A percentile compares a stretch with the other conserved stretches of the same genome.
Conservation (phyloP, 2,888 invertebrate genomes). For the Phaedon cochleariae region DNA sequence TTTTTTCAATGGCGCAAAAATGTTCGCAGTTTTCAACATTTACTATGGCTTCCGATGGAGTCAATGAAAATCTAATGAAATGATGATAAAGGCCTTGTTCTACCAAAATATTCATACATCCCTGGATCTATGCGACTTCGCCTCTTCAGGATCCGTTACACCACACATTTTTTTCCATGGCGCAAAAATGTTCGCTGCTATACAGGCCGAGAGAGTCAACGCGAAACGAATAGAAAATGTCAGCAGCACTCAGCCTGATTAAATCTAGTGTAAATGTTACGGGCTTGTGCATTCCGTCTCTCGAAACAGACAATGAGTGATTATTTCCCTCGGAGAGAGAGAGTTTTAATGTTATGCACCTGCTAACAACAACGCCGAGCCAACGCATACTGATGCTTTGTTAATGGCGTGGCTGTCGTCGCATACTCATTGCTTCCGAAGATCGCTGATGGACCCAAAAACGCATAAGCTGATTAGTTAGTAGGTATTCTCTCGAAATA, state of each 20-base stretch:
- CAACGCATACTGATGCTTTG: slow-evolving; percentile 21
- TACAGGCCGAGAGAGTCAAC: not conserved
- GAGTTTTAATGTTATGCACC: slow-evolving; percentile 37
- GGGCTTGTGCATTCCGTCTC: slow-evolving; percentile 27
- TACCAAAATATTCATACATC: too few relatives aligned
- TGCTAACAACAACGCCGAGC: slow-evolving; percentile 31
- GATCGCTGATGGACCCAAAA: slow-evolving; percentile 11
- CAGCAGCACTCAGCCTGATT: slow-evolving; percentile 34
- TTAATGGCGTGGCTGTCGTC: too few relatives aligned
- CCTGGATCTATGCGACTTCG: too few relatives aligned
- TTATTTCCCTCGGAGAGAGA: slow-evolving; percentile 28
- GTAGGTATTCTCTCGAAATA: too few relatives aligned
- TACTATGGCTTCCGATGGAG: too few relatives aligned
- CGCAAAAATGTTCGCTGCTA: not conserved
- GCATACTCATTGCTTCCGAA: not conserved
- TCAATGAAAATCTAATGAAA: too few relatives aligned
- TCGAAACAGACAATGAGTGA: slow-evolving; percentile 37
- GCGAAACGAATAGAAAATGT: slow-evolving; percentile 23
- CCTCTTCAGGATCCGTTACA: too few relatives aligned
- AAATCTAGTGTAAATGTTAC: slow-evolving; percentile 33
- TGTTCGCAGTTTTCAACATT: too few relatives aligned
- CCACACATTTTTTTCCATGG: too few relatives aligned
- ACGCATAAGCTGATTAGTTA: too few relatives aligned
- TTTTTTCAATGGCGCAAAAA: too few relatives aligned
- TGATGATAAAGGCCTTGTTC: too few relatives aligned